Base-by-base conservation (phyloP, 2,888 invertebrate genomes). In the Baccha elongata region DNA sequence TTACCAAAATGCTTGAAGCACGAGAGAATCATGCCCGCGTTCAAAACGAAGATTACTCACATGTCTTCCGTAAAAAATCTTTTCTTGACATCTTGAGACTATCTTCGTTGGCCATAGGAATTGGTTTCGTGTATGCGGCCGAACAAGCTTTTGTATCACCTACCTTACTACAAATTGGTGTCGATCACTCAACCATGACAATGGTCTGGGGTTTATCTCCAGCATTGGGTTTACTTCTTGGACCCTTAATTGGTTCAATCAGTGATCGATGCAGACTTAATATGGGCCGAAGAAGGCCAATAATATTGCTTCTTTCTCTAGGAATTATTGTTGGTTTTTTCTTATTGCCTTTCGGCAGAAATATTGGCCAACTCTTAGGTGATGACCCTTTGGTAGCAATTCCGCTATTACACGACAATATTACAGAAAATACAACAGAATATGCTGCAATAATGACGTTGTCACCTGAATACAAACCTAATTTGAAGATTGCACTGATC, bases 81-180 rank as follows among this genome's bases (percentile, higher is more conserved):
- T 86, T 88, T 7, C 86, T 88, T 17, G 91, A 91, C 73, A 85
- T 91, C 68, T 87, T 88, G 48, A 88, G 91, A 0, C 79, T 91
- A 15, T 88, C 90, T 4, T 88, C 89, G 23, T 89, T 91, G 19
- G 89, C 90, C 11, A 88, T 91, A 87, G 94, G 93, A 19, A 93
- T 94, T 26, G 94, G 94, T 87, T 92, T 94, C 85, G 93, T 93
- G 48, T 94, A 94, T 86, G 92, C 94, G 0, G 94, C 94, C 0
- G 94, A 94, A 88, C 94, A 94, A 1, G 93, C 94, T 1, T 94
- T 94, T 86, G 94, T 94, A 0, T 93, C 93, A 8, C 94, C 94
- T 6, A 93, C 93, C 46, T 89, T 94, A 4, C 90, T 94, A 2
- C 92, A 92, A 86, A 91, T 93, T 48, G 92, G 94, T 3, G 91